A percentile compares a stretch with the other conserved stretches of the same genome.
Conservation (phyloP, 2,888 invertebrate species). For the Sericinus montela region DNA sequence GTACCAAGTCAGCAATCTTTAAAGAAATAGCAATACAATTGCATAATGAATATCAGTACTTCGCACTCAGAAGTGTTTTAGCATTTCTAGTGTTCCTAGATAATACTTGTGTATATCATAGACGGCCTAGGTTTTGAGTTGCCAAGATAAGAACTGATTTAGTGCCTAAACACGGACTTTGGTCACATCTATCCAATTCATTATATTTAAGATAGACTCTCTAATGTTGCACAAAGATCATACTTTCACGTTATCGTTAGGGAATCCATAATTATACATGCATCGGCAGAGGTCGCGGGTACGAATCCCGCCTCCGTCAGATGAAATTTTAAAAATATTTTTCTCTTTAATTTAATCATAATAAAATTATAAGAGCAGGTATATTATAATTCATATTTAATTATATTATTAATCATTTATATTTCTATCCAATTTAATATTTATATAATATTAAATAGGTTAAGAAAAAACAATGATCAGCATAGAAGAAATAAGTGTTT, state of each 20-base stretch:
- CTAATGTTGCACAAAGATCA: slow-evolving; percentile 10
- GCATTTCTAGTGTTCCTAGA: slow-evolving; percentile 23
- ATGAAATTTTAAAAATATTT: too few relatives aligned
- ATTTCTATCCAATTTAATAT: too few relatives aligned
- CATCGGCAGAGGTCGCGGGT: too few relatives aligned
- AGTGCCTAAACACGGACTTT: slow-evolving; percentile 39
- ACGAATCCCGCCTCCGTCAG: too few relatives aligned
- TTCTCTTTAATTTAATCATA: too few relatives aligned
- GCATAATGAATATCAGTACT: not conserved
- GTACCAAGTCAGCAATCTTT: too few relatives aligned
- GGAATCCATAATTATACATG: not conserved
- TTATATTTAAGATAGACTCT: slow-evolving; percentile 13
- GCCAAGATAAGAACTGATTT: slow-evolving; percentile 35
- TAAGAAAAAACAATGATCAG: not conserved
- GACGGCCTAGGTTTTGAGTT: slow-evolving; percentile 26
- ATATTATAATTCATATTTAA: too few relatives aligned
- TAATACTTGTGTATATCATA: slow-evolving; percentile 25
- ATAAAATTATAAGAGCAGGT: too few relatives aligned
- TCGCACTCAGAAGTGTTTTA: slow-evolving; percentile 20
- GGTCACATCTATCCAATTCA: slow-evolving; percentile 19
- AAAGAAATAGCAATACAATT: not conserved
- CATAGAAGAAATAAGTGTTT: not conserved
- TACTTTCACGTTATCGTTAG: not conserved
- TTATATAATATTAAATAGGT: too few relatives aligned
- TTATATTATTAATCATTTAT: too few relatives aligned